These are phyloP conservation scores for Hestina assimilis DNA, from an alignment of 1,140 invertebrate genomes.

Conservation along the genomic window DNA sequence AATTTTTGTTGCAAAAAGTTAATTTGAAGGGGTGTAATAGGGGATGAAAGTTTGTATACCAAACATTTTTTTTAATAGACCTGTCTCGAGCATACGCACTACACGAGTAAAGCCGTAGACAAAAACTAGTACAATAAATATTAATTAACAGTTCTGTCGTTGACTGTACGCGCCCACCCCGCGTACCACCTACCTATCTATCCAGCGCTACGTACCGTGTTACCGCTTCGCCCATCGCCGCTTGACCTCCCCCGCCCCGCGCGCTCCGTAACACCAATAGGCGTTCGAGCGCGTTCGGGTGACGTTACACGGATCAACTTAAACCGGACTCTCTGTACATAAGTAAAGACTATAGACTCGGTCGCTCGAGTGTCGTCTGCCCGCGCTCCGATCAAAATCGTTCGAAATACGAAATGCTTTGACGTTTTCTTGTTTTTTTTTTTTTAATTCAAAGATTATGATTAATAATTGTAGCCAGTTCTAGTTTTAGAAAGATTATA, in stretches of 20 bases:
- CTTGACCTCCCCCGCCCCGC: constrained; percentile 39
- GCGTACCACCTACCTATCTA: constrained; percentile 55
- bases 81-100: no score
- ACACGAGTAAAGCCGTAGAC: no score
- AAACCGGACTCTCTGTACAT: constrained; percentile 44
- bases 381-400: constrained; percentile 68
- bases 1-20: no score
- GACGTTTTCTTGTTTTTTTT: constrained; percentile 51
- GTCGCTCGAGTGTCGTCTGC: constrained; percentile 72
- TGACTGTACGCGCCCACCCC: constrained; percentile 62
- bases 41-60: no score
- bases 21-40: no score
- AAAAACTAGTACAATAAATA: background rate
- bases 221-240: constrained; percentile 45
- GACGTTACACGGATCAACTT: constrained; percentile 46
- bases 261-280: constrained; percentile 23
- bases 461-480: no score
- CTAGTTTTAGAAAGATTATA: no score
- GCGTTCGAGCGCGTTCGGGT: constrained; percentile 22
- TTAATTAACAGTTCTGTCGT: constrained; percentile 12
- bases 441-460: no score
- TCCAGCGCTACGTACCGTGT: constrained; percentile 53
- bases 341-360: constrained; percentile 68
- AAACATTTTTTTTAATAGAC: no score
- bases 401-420: constrained; percentile 66